A percentile compares a stretch with the other conserved stretches of the same genome.
These are phyloP conservation scores for Aporrectodea caliginosa DNA, from an alignment of 1,140 invertebrate species.

Conservation along the genomic window DNA sequence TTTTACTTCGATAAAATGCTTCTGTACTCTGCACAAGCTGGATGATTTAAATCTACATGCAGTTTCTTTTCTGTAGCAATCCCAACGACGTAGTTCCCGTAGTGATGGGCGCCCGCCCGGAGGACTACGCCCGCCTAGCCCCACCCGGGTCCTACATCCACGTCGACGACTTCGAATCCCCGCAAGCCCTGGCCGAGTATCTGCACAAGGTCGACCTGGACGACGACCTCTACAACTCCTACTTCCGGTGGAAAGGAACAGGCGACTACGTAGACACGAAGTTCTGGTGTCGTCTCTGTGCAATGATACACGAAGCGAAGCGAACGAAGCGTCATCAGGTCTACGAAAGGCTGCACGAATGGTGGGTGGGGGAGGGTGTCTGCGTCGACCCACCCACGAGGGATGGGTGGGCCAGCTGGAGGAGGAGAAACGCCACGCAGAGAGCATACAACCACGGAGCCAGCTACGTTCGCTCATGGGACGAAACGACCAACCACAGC, in stretches of 20 bases:
- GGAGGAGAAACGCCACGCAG: neutral
- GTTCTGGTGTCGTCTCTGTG: conserved; percentile 91
- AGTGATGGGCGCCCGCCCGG: conserved; percentile 57
- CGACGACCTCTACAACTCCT: conserved; percentile 34
- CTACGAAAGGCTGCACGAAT: conserved; percentile 40
- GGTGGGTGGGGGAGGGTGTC: conserved; percentile 44
- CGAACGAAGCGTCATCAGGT: conserved; percentile 23
- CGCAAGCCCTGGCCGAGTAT: conserved; percentile 79
- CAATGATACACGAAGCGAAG: conserved; percentile 52
- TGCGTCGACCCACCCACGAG: conserved; percentile 13
- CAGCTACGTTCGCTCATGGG: neutral
- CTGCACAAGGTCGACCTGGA: conserved; percentile 60
- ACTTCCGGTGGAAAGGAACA: conserved; percentile 54
- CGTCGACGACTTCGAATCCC: conserved; percentile 85
- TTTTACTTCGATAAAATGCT: neutral
- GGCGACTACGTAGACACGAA: conserved; percentile 53
- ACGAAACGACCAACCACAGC: too few relatives aligned
- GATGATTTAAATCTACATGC: too few relatives aligned
- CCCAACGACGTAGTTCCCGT: conserved; percentile 47
- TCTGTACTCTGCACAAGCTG: neutral
- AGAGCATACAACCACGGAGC: conserved; percentile 2
- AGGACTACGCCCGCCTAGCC: conserved; percentile 45
- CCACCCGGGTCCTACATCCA: conserved; percentile 77
- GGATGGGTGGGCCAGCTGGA: neutral
- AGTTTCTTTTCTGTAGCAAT: neutral